These are phyloP conservation scores for Bagarius yarrelli DNA, from an alignment of 2,113 vertebrate species.

Conservation along the genomic window DNA sequence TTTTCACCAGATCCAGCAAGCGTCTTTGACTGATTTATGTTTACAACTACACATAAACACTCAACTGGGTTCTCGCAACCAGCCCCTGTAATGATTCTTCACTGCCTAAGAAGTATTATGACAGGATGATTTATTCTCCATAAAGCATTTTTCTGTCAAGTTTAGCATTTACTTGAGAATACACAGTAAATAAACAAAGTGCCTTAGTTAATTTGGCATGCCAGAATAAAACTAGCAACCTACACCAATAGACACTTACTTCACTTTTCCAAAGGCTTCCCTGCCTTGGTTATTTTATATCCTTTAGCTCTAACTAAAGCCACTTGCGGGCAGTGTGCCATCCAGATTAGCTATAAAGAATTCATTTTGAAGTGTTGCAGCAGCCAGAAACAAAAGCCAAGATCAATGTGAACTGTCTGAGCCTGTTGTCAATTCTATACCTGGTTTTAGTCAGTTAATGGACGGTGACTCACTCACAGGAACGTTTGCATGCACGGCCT, in stretches of 20 bases:
- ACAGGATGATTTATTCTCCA: conserved; percentile 3
- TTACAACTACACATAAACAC: conserved; percentile 42
- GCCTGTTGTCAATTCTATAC: conserved; percentile 37
- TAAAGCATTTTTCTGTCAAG: background rate
- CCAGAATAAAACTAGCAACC: conserved; percentile 12
- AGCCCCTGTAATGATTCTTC: conserved; percentile 1
- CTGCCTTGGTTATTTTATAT: conserved; percentile 26
- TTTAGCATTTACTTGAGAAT: conserved; percentile 17
- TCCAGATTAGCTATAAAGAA: conserved; percentile 48
- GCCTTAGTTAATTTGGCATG: conserved; percentile 25
- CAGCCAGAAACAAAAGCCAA: conserved; percentile 49
- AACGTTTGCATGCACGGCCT: conserved; percentile 1
- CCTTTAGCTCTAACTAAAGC: conserved; percentile 24
- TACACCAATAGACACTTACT: conserved; percentile 1
- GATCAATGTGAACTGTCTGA: conserved; percentile 53
- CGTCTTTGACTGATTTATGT: conserved; percentile 43
- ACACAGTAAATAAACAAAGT: conserved; percentile 5
- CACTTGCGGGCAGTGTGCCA: conserved; percentile 12
- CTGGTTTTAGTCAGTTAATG: conserved; percentile 10
- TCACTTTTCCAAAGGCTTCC: conserved; percentile 13
- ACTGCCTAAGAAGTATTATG: conserved; percentile 4
- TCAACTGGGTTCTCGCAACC: conserved; percentile 17
- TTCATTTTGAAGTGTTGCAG: conserved; percentile 50
- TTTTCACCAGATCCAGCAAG: conserved; percentile 38
- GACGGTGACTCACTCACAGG: conserved; percentile 18